Evolutionary conservation across 2,113 vertebrate species (phyloP), one percentile per base, ranked within the genome.

Genomic region (Mus pahari): DNA sequence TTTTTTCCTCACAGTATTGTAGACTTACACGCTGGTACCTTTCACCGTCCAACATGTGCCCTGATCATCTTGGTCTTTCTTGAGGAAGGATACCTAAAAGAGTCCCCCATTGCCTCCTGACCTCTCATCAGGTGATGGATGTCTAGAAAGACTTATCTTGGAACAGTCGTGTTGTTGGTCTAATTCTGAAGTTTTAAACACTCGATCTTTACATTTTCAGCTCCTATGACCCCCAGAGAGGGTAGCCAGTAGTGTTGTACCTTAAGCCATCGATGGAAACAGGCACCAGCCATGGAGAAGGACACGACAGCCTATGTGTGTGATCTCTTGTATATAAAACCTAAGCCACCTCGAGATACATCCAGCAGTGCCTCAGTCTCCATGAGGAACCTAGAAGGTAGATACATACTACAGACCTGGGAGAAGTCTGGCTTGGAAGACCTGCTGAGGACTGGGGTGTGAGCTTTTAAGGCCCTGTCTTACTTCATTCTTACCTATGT

Each of bases 161-260:
- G 53, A 75, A 28, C 22, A 1, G 26, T 12, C 86, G 26, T 7
- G 19, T 28, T 83, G 16, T 71, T 2, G 0, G 17, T 71, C 92
- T 86, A 45, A 7, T 86, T 86, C 86, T 82, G 36, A 88, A 77
- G 74, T 22, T 5, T 53, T 96, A 70, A 96, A 78, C 3, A 1
- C 74, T n/a, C 8, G 7, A 70, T 60, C 48, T 91, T 96, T 97
- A 70, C 64, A 0, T 90, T 97, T 94, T 45, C 82, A 97, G 94
- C 92, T 94, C 79, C 83, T 60, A 74, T 55, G 11, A 62, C 48
- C 53, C 53, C 74, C 33, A 6, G 6, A 22, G 45, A 42, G 73
- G 28, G 84, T 22, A 64, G 0, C 8, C 48, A 5, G 31, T 33
- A 1, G 5, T n/a, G 45, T 64, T 8, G 17, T 50, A 53, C 4